These are phyloP conservation scores for Watsonalla cultraria DNA, from an alignment of 2,888 invertebrate species.

Conservation along the genomic window DNA sequence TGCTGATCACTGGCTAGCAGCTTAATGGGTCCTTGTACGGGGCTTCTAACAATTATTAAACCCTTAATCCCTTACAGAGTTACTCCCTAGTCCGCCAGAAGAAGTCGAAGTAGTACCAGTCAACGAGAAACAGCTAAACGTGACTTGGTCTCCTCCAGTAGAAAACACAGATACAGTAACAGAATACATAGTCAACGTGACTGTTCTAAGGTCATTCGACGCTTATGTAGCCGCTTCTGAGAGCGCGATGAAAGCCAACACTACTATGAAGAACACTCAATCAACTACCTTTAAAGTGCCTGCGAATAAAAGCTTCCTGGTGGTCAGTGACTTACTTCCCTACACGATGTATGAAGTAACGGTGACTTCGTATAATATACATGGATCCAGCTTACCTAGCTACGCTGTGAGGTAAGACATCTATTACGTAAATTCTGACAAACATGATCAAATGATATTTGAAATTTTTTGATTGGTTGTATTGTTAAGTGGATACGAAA, in stretches of 20 bases:
- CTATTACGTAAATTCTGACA: background rate
- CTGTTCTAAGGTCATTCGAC: constrained; percentile 84
- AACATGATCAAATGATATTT: background rate
- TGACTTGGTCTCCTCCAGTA: constrained; percentile 84
- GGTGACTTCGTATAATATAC: constrained; percentile 84
- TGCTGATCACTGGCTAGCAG: too few species aligned
- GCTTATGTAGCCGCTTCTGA: constrained; percentile 73
- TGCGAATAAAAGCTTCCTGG: constrained; percentile 76
- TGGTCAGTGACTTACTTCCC: constrained; percentile 82
- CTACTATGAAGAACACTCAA: constrained; percentile 33
- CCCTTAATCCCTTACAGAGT: constrained; percentile 68
- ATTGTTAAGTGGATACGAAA: too few species aligned
- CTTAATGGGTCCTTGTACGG: too few species aligned
- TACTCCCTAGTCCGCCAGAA: constrained; percentile 87
- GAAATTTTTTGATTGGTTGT: too few species aligned
- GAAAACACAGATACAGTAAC: constrained; percentile 82
- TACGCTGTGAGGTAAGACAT: constrained; percentile 79
- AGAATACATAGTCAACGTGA: constrained; percentile 85
- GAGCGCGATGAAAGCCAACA: constrained; percentile 48
- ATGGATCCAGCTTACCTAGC: constrained; percentile 88
- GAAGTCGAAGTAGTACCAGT: constrained; percentile 85
- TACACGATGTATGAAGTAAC: constrained; percentile 91
- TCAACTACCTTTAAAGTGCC: constrained; percentile 76
- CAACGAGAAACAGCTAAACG: constrained; percentile 84
- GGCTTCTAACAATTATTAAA: too few species aligned